Conservation (phyloP, 2,113 vertebrate genomes). For the Erinaceus europaeus region DNA sequence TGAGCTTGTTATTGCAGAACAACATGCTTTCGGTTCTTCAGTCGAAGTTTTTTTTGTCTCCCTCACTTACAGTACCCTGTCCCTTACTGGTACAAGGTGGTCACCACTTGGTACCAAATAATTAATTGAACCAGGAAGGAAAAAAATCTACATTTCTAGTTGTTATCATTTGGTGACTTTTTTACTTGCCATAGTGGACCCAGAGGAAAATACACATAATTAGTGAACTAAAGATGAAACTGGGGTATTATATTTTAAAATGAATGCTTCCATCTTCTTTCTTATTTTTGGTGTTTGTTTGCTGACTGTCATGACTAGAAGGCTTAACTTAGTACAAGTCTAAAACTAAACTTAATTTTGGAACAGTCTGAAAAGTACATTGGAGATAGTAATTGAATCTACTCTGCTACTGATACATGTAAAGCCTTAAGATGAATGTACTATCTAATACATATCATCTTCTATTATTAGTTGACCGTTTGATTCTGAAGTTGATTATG, state of each 20-base stretch:
- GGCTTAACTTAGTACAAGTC: neutral
- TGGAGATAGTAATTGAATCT: neutral
- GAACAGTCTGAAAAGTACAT: neutral
- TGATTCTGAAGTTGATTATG: neutral
- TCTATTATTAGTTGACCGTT: neutral
- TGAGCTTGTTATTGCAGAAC: neutral
- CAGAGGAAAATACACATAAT: neutral
- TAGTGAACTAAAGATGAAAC: conserved; percentile 30
- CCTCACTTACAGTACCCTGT: neutral
- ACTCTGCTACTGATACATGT: neutral
- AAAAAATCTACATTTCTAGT: no score
- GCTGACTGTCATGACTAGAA: neutral
- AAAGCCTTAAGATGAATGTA: neutral
- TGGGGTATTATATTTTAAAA: neutral
- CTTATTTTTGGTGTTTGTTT: neutral
- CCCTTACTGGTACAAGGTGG: neutral
- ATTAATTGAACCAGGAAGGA: no score
- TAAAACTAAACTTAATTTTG: neutral
- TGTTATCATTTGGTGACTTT: neutral
- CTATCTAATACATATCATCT: neutral
- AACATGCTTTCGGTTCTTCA: neutral
- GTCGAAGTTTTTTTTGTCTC: neutral
- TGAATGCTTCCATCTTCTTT: no score
- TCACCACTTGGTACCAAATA: no score
- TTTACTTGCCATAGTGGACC: conserved; percentile 22